Evolutionary conservation across 2,888 invertebrate species (phyloP).

Genomic region (Cerceris ruficornis): DNA sequence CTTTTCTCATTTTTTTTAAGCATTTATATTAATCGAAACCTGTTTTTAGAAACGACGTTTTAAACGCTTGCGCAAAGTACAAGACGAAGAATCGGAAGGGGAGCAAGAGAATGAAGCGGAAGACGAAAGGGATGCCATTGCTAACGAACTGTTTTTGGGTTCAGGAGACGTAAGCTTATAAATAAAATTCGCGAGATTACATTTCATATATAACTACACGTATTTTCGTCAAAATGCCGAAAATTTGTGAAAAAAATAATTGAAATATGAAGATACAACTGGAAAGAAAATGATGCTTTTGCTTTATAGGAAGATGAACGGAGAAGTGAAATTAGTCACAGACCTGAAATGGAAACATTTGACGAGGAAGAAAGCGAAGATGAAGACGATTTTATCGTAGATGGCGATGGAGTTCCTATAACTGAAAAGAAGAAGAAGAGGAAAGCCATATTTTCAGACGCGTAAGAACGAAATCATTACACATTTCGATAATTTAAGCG

Average conservation of each 20-base stretch:
- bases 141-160: constrained; percentile 93
- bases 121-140: constrained; percentile 93
- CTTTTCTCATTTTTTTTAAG: not conserved
- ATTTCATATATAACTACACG: not conserved
- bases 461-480: constrained; percentile 84
- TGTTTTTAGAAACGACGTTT: constrained; percentile 84
- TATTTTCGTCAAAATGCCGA: too few relatives aligned
- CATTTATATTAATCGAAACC: constrained; percentile 1
- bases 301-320: constrained; percentile 88
- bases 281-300: constrained; percentile 2
- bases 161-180: constrained; percentile 89
- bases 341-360: constrained; percentile 86
- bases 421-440: constrained; percentile 90
- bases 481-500: not conserved
- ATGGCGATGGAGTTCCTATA: constrained; percentile 95
- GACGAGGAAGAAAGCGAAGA: constrained; percentile 91
- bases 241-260: too few relatives aligned
- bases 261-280: too few relatives aligned
- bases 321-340: constrained; percentile 87
- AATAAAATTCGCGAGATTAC: not conserved
- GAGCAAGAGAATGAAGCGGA: constrained; percentile 89
- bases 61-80: constrained; percentile 91
- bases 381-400: constrained; percentile 98
- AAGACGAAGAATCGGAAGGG: constrained; percentile 96
- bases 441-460: constrained; percentile 92